These are phyloP conservation scores for Mylabris phalerata DNA, from an alignment of 1,140 invertebrate species.

Conservation along the genomic window DNA sequence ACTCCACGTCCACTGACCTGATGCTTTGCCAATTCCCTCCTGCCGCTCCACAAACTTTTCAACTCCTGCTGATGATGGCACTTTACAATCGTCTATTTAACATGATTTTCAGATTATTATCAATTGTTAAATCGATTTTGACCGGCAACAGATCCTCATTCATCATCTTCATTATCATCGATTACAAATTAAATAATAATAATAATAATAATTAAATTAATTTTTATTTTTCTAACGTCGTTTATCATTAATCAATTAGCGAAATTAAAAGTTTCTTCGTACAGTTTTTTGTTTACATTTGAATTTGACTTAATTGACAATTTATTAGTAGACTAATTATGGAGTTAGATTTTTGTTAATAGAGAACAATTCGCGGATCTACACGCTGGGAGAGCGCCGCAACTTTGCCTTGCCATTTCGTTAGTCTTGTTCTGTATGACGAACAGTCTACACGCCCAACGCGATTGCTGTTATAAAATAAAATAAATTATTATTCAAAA, in stretches of 20 bases:
- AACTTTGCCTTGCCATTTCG: conserved; percentile 14
- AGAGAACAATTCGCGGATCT: conserved; percentile 12
- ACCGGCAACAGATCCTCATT: too few relatives aligned
- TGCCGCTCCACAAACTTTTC: conserved; percentile 8
- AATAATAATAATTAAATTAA: too few relatives aligned
- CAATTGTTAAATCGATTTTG: conserved; percentile 13
- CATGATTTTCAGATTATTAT: conserved; percentile 15
- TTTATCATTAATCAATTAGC: too few relatives aligned
- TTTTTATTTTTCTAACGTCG: too few relatives aligned
- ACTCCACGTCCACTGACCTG: conserved; percentile 38
- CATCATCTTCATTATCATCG: too few relatives aligned
- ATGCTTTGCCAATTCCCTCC: conserved; percentile 32
- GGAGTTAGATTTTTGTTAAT: conserved; percentile 4
- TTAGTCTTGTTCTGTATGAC: conserved; percentile 12
- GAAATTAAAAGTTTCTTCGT: too few relatives aligned
- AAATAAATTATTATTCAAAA: too few relatives aligned
- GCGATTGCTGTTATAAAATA: conserved; percentile 3
- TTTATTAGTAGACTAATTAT: background rate
- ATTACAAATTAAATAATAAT: too few relatives aligned
- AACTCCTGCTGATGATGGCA: conserved; percentile 9
- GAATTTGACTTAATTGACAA: too few relatives aligned
- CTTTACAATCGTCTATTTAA: conserved; percentile 14
- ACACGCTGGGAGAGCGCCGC: conserved; percentile 1
- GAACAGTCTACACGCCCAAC: conserved; percentile 11
- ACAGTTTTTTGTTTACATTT: too few relatives aligned